Conservation (phyloP, 2,113 vertebrate species). For the Benitochromis conjunctus region DNA sequence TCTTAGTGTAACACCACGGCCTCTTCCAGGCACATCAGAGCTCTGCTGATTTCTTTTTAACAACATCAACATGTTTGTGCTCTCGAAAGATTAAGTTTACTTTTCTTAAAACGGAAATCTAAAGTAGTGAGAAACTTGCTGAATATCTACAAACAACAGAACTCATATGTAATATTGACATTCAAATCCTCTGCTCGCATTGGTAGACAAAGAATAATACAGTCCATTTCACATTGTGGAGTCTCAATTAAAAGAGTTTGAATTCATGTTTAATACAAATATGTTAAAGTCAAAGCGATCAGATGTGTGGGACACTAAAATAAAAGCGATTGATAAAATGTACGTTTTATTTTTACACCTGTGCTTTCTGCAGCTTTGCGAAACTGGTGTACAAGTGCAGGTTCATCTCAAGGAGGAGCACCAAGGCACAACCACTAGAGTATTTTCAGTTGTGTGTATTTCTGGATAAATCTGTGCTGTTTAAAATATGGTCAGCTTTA, state of each 20-base stretch:
- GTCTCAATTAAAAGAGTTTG: slow-evolving; percentile 30
- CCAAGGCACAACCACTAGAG: not conserved
- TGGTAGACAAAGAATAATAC: not conserved
- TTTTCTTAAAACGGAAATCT: slow-evolving; percentile 55
- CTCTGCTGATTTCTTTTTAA: slow-evolving; percentile 49
- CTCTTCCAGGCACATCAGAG: slow-evolving; percentile 54
- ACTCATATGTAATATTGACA: not conserved
- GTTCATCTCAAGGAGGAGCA: not conserved
- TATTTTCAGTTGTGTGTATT: not conserved
- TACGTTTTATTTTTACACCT: not conserved
- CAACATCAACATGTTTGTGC: slow-evolving; percentile 24
- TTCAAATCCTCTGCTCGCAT: not conserved
- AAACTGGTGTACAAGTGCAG: not conserved
- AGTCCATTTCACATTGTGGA: not conserved
- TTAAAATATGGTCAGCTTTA: not conserved
- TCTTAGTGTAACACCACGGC: slow-evolving; percentile 51
- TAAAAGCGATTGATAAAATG: not conserved
- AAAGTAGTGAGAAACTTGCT: slow-evolving; percentile 31
- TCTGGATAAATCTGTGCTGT: not conserved
- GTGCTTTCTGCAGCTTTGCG: not conserved
- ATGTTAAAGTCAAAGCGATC: not conserved
- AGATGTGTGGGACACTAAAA: not conserved
- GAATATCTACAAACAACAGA: slow-evolving; percentile 26
- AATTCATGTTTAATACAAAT: slow-evolving; percentile 21
- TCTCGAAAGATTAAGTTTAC: slow-evolving; percentile 49